Base-by-base conservation (phyloP, 2,797 vertebrate species). In the Myripristis jacobus region DNA sequence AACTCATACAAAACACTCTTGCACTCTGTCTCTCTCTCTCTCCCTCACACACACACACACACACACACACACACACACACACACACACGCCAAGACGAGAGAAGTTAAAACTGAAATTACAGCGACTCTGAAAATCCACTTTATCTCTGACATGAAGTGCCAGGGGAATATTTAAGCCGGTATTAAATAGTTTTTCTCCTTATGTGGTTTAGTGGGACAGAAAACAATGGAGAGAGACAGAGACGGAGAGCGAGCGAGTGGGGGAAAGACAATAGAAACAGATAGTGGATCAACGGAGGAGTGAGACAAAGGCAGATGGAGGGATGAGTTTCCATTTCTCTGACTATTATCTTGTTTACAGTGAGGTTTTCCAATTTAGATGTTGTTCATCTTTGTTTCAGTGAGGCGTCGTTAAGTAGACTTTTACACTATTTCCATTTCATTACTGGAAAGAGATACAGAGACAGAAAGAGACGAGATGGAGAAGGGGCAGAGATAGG, bases 401-500 rank as follows among this genome's bases (percentile, higher is more conserved):
- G n/a, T 47, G 25, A 31, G 24, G 21, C 47, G 18, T 70, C 50
- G 48, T 70, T 43, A 60, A 21, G 65, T 29, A 16, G 13, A 27
- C 51, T 27, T 53, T 16, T 6, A 27, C 13, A 53, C 18, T 4
- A 11, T 27, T 59, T 44, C 12, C 43, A 67, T 63, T 24, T 3
- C 55, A 59, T 71, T 67, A 63, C 36, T 67, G 51, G 22, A 36
- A 7, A 46, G 34, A 69, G 21, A 34, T 22, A 68, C 53, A 46
- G 56, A 69, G 22, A 65, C n/a, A 11, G 15, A 48, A 12, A 53
- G 56, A 38, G 13, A 24, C 1, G 25, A 21, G 13, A 16, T 5
- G 21, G 15, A 4, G 13, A 11, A 53, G 24, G 51, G 25, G 19
- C 6, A 19, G 46, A 47, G 46, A 22, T 27, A n/a, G n/a, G 12